A percentile compares a stretch with the other conserved stretches of the same genome.
Conservation (phyloP, 2,797 vertebrate genomes). For the Sebastes diaconus region DNA sequence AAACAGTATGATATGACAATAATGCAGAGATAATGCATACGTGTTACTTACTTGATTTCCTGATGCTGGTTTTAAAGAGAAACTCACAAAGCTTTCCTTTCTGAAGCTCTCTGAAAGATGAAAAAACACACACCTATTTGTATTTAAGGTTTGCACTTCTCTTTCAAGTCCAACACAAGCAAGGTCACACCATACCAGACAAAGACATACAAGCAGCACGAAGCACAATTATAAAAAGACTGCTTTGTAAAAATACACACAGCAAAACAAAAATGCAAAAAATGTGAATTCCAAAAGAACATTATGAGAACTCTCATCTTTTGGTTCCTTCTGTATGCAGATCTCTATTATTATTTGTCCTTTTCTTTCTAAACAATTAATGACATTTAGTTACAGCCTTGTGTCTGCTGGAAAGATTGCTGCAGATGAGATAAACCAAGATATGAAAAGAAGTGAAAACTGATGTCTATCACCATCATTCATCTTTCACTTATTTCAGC, state of each 20-base stretch:
- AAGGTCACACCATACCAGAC: slow-evolving; percentile 34
- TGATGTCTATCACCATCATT: not conserved
- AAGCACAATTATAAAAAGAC: slow-evolving; percentile 24
- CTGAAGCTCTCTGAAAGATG: slow-evolving; percentile 80
- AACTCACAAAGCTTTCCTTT: slow-evolving; percentile 78
- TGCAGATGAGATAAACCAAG: not conserved
- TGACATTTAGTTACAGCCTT: not conserved
- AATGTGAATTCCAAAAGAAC: slow-evolving; percentile 17
- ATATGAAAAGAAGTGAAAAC: not conserved
- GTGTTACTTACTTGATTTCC: slow-evolving; percentile 76
- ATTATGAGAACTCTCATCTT: not conserved
- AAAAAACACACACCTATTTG: not conserved
- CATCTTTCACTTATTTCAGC: not conserved
- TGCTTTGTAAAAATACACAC: slow-evolving; percentile 1
- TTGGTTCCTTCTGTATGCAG: not conserved
- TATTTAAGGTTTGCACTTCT: slow-evolving; percentile 3
- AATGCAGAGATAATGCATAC: not conserved
- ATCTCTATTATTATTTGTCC: not conserved
- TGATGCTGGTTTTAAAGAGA: slow-evolving; percentile 74
- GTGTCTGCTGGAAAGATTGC: not conserved
- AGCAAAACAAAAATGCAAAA: slow-evolving; percentile 5
- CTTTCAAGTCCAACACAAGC: slow-evolving; percentile 2
- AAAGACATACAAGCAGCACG: not conserved
- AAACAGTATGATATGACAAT: not conserved
- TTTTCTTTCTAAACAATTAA: not conserved